Evolutionary conservation across 2,113 vertebrate species (phyloP), one percentile per base, ranked within the genome.

Genomic region (Gambusia affinis): DNA sequence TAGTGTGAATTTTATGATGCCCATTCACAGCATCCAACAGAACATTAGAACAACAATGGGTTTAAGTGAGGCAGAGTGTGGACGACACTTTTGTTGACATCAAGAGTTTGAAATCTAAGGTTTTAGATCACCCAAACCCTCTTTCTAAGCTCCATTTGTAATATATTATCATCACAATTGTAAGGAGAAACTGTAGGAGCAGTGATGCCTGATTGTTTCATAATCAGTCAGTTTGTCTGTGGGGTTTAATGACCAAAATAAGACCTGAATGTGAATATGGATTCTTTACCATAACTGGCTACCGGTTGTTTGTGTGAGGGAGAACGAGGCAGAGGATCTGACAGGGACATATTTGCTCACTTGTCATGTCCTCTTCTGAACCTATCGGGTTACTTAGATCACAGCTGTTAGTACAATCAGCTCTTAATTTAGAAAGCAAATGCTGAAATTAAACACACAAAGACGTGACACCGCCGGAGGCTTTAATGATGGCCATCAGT

Each of bases 371-470:
- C 79, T 83, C 39, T 72, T 89, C 75, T 76, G 81, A 83, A 82
- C 83, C 78, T 83, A 70, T 89, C 47, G 2, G 62, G 74, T 90
- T 76, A 60, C 87, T 83, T 76, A 64, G 81, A 85, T 90, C 79
- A 85, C 83, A 90, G 88, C 88, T 91, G 87, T 84, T 87, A 64
- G 61, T 78, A 85, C 84, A 81, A 82, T 82, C 84, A 79, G 69
- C 28, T 87, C 90, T 75, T 75, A 83, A 89, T 82, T 88, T 90
- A 92, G 88, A 89, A 86, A 37, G 76, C 37, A 72, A 88, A 74
- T 2, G 28, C 63, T 62, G 60, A 78, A 93, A 89, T 89, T 85
- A 88, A 81, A 80, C 73, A 72, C 64, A 84, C 82, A 82, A 68
- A 85, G 83, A 75, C 78, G 63, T 75, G 85, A 83, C 81, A 83